Base-by-base conservation (phyloP, 2,113 vertebrate genomes). In the Tachysurus vachellii region DNA sequence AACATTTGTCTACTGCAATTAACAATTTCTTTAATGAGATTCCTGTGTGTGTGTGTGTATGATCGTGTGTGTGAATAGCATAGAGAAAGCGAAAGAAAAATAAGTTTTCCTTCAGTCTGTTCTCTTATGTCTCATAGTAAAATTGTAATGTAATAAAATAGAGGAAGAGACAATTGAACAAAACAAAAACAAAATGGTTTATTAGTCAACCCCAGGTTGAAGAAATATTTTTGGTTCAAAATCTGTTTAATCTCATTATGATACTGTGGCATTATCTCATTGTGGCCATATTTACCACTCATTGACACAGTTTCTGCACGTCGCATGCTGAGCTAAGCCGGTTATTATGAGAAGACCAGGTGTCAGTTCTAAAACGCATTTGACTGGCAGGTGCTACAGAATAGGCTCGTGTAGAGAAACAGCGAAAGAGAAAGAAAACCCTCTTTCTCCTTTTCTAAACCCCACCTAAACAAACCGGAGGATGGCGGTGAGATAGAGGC, bases 11-110 rank as follows among this genome's bases (percentile, higher is more conserved):
- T 97, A 95, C 92, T 83, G 93, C 96, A 94, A 94, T 97, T 96
- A 98, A 95, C 96, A 96, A 96, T 96, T 96, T 94, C 94, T 96
- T 96, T 98, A 97, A 97, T 97, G 96, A 97, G 96, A 97, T 97
- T 97, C 96, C 87, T 94, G 94, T 92, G 93, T 87, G 85, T 81
- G 93, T 91, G 92, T 88, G 76, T 77, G 95, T 94, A 94, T 95
- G 95, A 95, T 89, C 87, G 94, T 95, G 95, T 95, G 82, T 59
- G 68, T 56, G 56, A 61, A 82, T 76, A 62, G 26, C 53, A 59
- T 93, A 94, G 94, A 95, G 10, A 47, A 44, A 36, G 79, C 71
- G 66, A 77, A 75, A 57, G 54, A 36, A 59, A 42, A 79, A 31
- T 11, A 68, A 17, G 10, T 53, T 12, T 54, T 54, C 75, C 26